These are phyloP conservation scores for Macroramphosus scolopax DNA, from an alignment of 2,797 vertebrate genomes.

Conservation along the genomic window DNA sequence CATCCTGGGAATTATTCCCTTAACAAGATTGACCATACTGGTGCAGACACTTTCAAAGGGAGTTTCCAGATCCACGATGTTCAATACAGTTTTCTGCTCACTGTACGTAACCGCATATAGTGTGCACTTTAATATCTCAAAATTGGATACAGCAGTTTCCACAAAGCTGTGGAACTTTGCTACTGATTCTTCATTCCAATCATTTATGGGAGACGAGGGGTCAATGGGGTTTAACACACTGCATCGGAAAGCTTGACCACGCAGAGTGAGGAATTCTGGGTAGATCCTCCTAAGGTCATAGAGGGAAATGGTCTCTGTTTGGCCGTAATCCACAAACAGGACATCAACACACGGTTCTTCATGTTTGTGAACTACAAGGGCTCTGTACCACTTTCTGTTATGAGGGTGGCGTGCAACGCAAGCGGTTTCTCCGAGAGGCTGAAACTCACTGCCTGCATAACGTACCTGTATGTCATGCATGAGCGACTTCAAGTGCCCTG, in stretches of 20 bases:
- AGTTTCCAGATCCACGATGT: slow-evolving; percentile 89
- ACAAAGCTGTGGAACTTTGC: slow-evolving; percentile 84
- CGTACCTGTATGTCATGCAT: slow-evolving; percentile 86
- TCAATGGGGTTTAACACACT: slow-evolving; percentile 88
- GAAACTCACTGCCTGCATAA: slow-evolving; percentile 75
- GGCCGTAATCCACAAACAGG: slow-evolving; percentile 89
- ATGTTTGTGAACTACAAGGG: slow-evolving; percentile 75
- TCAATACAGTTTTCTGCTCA: slow-evolving; percentile 79
- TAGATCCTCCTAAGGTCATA: slow-evolving; percentile 77
- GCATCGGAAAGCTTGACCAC: slow-evolving; percentile 91
- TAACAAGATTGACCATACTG: slow-evolving; percentile 77
- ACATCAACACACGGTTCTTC: slow-evolving; percentile 77
- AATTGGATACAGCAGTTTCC: slow-evolving; percentile 60
- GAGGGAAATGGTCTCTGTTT: slow-evolving; percentile 75
- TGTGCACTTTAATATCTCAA: slow-evolving; percentile 84
- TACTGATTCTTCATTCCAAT: slow-evolving; percentile 81
- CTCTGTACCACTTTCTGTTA: slow-evolving; percentile 88
- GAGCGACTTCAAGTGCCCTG: slow-evolving; percentile 71
- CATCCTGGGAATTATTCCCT: slow-evolving; percentile 65
- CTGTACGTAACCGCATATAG: slow-evolving; percentile 86
- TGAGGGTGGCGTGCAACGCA: slow-evolving; percentile 85
- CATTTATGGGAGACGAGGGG: slow-evolving; percentile 71
- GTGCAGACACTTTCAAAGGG: slow-evolving; percentile 88
- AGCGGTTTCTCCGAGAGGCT: slow-evolving; percentile 59
- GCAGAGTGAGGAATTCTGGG: slow-evolving; percentile 80